A percentile compares a stretch with the other conserved stretches of the same genome.
Evolutionary conservation across 2,113 vertebrate genomes (phyloP).

Genomic region (Arvicanthis niloticus): DNA sequence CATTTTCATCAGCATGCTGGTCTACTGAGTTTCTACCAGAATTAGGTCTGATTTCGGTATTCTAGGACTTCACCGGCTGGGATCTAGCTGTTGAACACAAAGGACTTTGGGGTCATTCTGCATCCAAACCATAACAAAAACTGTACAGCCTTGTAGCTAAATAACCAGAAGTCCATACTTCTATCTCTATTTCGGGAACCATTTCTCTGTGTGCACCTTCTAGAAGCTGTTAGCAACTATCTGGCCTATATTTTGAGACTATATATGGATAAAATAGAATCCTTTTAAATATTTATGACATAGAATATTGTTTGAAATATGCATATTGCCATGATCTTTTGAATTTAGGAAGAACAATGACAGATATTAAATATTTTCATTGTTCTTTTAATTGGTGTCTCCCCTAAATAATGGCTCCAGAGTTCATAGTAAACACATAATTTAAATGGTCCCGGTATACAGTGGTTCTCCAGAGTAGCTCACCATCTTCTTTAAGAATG

Average conservation of each 20-base stretch:
- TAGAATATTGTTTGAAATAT: slow-evolving; percentile 55
- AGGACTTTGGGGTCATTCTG: not conserved
- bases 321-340: not conserved
- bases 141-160: not conserved
- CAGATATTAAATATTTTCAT: slow-evolving; percentile 13
- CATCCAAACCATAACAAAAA: not conserved
- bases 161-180: not conserved
- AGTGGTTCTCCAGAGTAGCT: not conserved
- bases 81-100: not conserved
- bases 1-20: not conserved
- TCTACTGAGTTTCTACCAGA: not conserved
- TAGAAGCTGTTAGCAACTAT: slow-evolving; percentile 53
- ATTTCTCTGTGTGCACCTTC: slow-evolving; percentile 39
- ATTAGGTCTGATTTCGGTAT: not conserved
- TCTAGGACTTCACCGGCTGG: not conserved
- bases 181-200: not conserved
- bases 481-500: not conserved
- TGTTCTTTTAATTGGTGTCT: slow-evolving; percentile 17
- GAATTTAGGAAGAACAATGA: slow-evolving; percentile 1
- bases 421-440: not conserved
- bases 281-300: slow-evolving; percentile 44
- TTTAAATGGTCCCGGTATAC: not conserved
- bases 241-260: slow-evolving; percentile 73
- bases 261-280: slow-evolving; percentile 55
- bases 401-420: not conserved